phyloP scores from a whole-genome alignment of 2,113 vertebrate genomes.

The Cavia porcellus region DNA sequence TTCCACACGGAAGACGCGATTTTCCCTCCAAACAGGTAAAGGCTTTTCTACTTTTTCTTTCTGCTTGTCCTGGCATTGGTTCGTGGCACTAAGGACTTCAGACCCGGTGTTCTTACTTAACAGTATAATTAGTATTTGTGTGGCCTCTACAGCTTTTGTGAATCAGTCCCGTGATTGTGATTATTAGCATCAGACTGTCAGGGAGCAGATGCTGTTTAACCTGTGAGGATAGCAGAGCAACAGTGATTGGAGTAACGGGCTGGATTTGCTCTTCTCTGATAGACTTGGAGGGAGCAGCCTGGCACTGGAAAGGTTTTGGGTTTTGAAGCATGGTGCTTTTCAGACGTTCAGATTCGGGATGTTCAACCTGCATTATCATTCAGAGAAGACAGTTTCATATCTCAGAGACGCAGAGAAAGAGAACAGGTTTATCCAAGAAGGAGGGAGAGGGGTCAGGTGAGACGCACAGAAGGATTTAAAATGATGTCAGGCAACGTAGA shows the following conservation, averaged over 20 bases:
- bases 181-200: conserved; percentile 1
- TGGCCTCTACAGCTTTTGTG: neutral
- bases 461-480: neutral
- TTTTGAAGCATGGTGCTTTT: neutral
- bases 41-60: neutral
- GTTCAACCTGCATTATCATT: neutral
- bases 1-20: conserved; percentile 80
- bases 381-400: neutral
- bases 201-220: conserved; percentile 8
- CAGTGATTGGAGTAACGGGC: neutral
- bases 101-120: neutral
- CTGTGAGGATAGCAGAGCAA: neutral
- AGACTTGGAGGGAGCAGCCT: neutral
- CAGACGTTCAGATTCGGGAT: neutral
- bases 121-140: neutral
- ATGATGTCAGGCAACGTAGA: neutral
- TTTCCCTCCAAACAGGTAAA: conserved; percentile 85
- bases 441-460: neutral
- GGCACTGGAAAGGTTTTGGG: neutral
- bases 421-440: neutral
- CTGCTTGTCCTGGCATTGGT: accelerated
- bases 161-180: conserved; percentile 1
- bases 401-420: neutral
- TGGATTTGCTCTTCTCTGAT: neutral
- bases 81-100: neutral